Base-by-base conservation (phyloP, 1,140 invertebrate genomes). In the Drosophila insularis region DNA sequence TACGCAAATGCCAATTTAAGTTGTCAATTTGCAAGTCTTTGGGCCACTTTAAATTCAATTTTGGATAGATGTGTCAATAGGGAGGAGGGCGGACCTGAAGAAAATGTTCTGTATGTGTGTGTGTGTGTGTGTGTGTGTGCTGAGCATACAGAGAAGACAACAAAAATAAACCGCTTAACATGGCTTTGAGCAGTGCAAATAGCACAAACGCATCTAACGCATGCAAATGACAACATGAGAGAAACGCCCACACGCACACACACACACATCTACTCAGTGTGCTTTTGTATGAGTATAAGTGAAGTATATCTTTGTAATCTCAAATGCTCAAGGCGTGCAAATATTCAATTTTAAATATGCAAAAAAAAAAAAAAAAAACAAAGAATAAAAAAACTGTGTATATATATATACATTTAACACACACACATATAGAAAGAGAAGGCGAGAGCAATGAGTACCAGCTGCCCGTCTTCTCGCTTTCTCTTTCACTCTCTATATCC, bases 311-410 rank as follows among this genome's bases (percentile, higher is more conserved):
- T 87, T 89, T 87, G 82, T 87, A 87, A 87, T 87, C 84, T 79
- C 63, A 77, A 89, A 89, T 87, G 82, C 82, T 87, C 80, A 87
- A 87, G 84, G 82, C 82, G 82, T 89, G 82, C 82, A 87, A 87
- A 87, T 87, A 87, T 89, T 87, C 82, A 87, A 87, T 87, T 87
- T 87, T 89, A 87, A 89, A 87, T 89, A 89, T 87, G 80, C 79
- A 89, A 37, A 62, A 64, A 67, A 73, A 32, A 65, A 59, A 56
- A 79, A 53, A 64, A 53, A 53, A 68, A 68, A 64, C 31, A 71
- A 17, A 63, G 27, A 43, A 46, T 14, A 21, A 17, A 79, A 27
- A 27, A 27, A 27, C 4, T 27, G 27, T 35, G 46, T 56, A 64
- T 56, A 53, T 7, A 53, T 13, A 39, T 21, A 21, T 46, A 46